Percentiles rank a stretch among this genome's conserved stretches.
Evolutionary conservation across 2,113 vertebrate species (phyloP).

Genomic region (Pyxicephalus adspersus): DNA sequence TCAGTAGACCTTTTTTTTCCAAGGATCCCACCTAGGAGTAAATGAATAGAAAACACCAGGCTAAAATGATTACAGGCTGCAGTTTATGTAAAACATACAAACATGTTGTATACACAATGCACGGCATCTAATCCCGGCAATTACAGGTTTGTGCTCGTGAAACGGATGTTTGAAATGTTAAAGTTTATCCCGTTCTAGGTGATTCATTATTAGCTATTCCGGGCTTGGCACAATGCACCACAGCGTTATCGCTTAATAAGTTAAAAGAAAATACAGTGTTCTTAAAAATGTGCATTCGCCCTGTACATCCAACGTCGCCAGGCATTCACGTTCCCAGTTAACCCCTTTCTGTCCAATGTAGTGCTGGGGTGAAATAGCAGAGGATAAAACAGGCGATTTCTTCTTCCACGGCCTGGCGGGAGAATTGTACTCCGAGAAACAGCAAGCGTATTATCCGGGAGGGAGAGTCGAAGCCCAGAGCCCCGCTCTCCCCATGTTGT

Average conservation of each 20-base stretch:
- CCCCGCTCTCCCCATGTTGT: slow-evolving; percentile 81
- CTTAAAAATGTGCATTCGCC: slow-evolving; percentile 25
- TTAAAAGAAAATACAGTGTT: slow-evolving; percentile 43
- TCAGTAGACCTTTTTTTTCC: neutral
- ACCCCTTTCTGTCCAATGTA: slow-evolving; percentile 16
- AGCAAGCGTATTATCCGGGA: slow-evolving; percentile 71
- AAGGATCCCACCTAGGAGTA: neutral
- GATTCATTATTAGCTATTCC: slow-evolving; percentile 36
- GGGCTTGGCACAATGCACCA: slow-evolving; percentile 9
- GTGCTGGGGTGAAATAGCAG: neutral
- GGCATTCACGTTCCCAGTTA: slow-evolving; percentile 4
- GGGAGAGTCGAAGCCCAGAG: slow-evolving; percentile 76
- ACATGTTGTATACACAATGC: slow-evolving; percentile 24
- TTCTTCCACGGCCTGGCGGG: slow-evolving; percentile 69
- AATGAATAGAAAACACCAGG: slow-evolving; percentile 12
- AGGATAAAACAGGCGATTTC: slow-evolving; percentile 59
- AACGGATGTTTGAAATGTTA: slow-evolving; percentile 9
- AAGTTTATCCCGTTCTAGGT: slow-evolving; percentile 10
- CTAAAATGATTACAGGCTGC: slow-evolving; percentile 15
- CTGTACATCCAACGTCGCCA: neutral
- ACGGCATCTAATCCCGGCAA: slow-evolving; percentile 30
- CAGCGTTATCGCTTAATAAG: slow-evolving; percentile 18
- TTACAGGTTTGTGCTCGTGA: neutral
- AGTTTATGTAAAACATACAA: slow-evolving; percentile 29
- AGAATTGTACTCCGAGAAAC: slow-evolving; percentile 73